A percentile compares a stretch with the other conserved stretches of the same genome.
These are phyloP conservation scores for Machimus atricapillus DNA, from an alignment of 2,888 invertebrate genomes.

Conservation along the genomic window DNA sequence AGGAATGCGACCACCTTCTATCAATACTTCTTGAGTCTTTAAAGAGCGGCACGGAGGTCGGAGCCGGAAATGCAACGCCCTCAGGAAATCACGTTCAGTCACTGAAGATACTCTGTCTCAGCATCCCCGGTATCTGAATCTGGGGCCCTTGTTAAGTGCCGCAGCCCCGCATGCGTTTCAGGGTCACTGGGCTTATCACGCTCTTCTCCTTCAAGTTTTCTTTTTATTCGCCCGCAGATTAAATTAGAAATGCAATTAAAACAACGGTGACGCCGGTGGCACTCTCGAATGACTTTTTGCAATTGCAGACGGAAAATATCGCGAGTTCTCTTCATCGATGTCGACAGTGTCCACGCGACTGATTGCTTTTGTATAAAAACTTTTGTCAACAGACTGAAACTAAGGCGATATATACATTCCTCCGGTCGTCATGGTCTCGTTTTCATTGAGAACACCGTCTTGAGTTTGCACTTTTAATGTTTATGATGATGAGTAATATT, in stretches of 20 bases:
- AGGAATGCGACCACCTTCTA: background rate
- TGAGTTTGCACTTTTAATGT: background rate
- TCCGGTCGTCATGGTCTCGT: background rate
- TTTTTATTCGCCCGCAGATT: background rate
- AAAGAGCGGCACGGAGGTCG: background rate
- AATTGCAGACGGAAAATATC: background rate
- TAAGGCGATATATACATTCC: background rate
- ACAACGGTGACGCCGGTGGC: background rate
- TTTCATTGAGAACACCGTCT: background rate
- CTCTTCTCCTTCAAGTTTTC: background rate
- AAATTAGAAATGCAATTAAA: background rate
- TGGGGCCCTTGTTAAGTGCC: background rate
- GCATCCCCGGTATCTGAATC: background rate
- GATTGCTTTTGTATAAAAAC: background rate
- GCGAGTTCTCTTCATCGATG: background rate
- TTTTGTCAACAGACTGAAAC: background rate
- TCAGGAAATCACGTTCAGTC: background rate
- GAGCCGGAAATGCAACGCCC: slow-evolving; percentile 7
- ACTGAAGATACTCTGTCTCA: background rate
- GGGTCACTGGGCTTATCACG: background rate
- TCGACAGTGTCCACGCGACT: background rate
- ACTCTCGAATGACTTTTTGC: background rate
- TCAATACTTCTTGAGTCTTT: background rate
- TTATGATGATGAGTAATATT: background rate
- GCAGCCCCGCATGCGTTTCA: background rate